Base-by-base conservation (phyloP, 2,888 invertebrate genomes). In the Cybosia mesomella region DNA sequence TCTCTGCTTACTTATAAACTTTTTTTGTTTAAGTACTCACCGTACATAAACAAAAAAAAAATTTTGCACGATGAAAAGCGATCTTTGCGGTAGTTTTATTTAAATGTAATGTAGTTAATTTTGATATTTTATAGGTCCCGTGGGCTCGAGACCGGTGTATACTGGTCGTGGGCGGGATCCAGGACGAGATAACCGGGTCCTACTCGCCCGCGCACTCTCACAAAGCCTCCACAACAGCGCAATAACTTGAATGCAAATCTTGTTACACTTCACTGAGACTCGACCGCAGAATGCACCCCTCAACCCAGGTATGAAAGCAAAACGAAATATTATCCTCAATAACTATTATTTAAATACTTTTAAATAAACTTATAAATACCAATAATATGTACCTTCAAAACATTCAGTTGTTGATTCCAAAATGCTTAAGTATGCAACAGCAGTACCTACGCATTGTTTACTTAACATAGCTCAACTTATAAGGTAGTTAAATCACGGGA, bases 171-270 rank as follows among this genome's bases (percentile, higher is more conserved):
- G 82, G 82, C 75, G 82, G 70, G 60, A 71, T 66, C 73, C 80
- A 75, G 76, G 73, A 78, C 77, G 66, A 84, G 82, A 84, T 83
- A 84, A 80, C 81, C 82, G 70, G 82, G 79, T 80, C 77, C 77
- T 58, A 43, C 62, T 68, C 81, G 70, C 76, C 73, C 75, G 80
- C 80, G 72, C 77, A 82, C 76, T 81, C 77, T 43, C 68, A 66
- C 69, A 80, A 80, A 81, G 72, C 81, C 80, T 79, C 77, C 76
- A 72, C 71, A 74, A 71, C 75, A 73, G 65, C 60, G 78, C 86
- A 85, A 87, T 85, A 88, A 88, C 83, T 80, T 87, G 83, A 87
- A 82, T 76, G 78, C 77, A 77, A 86, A 75, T 68, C 79, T 82
- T 76, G 83, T 82, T 80, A 81, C 75, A 80, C 72, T 81, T 80